phyloP scores from a whole-genome alignment of 1,140 invertebrate genomes.

The Brachionus angularis region DNA sequence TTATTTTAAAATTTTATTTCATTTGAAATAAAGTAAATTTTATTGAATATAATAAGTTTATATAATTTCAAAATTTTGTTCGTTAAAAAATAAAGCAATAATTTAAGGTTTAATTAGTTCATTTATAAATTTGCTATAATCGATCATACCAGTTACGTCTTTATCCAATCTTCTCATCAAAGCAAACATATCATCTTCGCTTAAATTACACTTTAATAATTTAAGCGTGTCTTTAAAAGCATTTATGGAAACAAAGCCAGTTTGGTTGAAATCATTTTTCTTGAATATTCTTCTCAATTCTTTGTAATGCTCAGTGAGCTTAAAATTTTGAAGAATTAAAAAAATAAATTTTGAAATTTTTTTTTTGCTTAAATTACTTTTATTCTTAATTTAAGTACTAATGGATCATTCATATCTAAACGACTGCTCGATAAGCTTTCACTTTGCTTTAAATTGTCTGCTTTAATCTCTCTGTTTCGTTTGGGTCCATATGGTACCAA shows the following conservation, averaged over 20 bases:
- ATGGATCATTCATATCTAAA: conserved; percentile 6
- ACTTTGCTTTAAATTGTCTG: conserved; percentile 14
- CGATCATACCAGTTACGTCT: conserved; percentile 36
- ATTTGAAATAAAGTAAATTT: too few species aligned
- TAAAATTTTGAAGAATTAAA: conserved; percentile 46
- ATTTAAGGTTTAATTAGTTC: conserved; percentile 44
- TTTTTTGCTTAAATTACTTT: neutral
- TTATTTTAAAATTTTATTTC: too few species aligned
- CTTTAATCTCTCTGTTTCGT: neutral
- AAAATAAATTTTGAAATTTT: neutral
- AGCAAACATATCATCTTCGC: conserved; percentile 39
- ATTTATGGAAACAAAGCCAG: conserved; percentile 5
- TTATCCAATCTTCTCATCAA: conserved; percentile 31
- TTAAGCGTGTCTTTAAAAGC: conserved; percentile 14
- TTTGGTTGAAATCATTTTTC: conserved; percentile 28
- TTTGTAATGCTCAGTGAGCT: conserved; percentile 49
- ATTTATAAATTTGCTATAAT: conserved; percentile 49
- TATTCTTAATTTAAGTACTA: conserved; percentile 5
- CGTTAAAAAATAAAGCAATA: neutral
- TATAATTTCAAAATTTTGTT: too few species aligned
- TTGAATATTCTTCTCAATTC: conserved; percentile 19
- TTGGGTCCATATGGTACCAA: conserved; percentile 15
- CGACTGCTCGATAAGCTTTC: conserved; percentile 10
- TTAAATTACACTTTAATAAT: conserved; percentile 2
- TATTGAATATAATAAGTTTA: too few species aligned